Evolutionary conservation across 2,797 vertebrate genomes (phyloP), one percentile per base, ranked within the genome.

Genomic region (Periophthalmus magnuspinnatus): DNA sequence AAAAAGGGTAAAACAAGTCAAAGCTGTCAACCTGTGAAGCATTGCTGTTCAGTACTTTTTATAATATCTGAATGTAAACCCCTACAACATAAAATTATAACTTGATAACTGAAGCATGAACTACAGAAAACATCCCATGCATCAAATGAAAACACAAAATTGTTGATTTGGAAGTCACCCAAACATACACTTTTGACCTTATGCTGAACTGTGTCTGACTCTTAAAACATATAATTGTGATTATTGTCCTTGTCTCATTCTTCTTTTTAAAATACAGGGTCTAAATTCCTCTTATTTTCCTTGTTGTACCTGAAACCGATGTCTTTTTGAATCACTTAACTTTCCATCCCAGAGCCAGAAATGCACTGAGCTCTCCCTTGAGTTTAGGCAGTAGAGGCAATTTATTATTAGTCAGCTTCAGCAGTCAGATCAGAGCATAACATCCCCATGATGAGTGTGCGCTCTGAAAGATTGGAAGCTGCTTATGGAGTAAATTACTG

Each of bases 401-500:
- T 66, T 66, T 55, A 55, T 22, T 66, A 55, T 66, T 66, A 66
- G 63, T 52, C 63, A 52, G 65, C 50, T 66, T 55, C 65, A 66
- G 32, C 48, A 21, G 50, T 55, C 50, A 36, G 11, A 66, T 66
- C 33, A 38, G 48, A 45, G 36, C 34, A 21, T 16, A 47, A 66
- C 50, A 55, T 33, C 33, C 7, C 11, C 32, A 38, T 36, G 48
- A 55, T 54, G 50, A 55, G 19, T 66, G 33, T 38, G 50, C 50
- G n/a, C 66, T 57, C 33, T 54, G 48, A 34, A 66, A 36, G 14
- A 66, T 36, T 38, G n/a, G 65, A 66, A 36, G 65, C 65, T 55
- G 33, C 50, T 55, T 66, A 66, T 54, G 32, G 33, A 38, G 48
- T 22, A 38, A 66, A 22, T 66, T 22, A 66, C 48, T 34, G 17